Evolutionary conservation across 2,113 vertebrate species (phyloP).

Genomic region (Pseudolaguvia tuberculata): DNA sequence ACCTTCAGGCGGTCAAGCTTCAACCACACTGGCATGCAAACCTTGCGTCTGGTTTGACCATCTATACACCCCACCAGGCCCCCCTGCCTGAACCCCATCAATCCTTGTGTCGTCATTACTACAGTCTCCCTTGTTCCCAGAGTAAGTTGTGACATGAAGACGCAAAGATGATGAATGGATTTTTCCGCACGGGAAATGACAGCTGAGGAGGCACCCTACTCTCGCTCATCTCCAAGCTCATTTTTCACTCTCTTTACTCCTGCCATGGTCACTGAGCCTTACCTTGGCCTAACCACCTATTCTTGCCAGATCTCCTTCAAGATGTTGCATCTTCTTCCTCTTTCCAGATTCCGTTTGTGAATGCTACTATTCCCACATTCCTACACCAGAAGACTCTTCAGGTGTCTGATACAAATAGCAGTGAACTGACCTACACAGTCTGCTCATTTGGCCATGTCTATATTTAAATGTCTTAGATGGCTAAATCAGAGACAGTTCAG

Average conservation of each 20-base stretch:
- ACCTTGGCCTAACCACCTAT: conserved; percentile 39
- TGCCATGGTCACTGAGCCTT: conserved; percentile 53
- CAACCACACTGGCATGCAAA: conserved; percentile 43
- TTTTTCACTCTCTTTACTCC: conserved; percentile 60
- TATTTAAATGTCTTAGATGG: conserved; percentile 28
- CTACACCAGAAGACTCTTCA: conserved; percentile 26
- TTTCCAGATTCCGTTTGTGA: background rate
- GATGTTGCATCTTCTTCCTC: conserved; percentile 32
- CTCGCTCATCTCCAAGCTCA: conserved; percentile 61
- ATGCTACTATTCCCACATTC: conserved; percentile 25
- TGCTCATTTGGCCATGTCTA: conserved; percentile 34
- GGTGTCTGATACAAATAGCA: conserved; percentile 42
- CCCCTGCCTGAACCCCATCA: conserved; percentile 66
- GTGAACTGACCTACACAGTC: conserved; percentile 28
- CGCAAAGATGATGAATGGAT: conserved; percentile 71
- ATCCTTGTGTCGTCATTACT: conserved; percentile 70
- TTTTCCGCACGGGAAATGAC: conserved; percentile 67
- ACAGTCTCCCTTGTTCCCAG: conserved; percentile 65
- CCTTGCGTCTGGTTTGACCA: conserved; percentile 72
- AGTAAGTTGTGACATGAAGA: conserved; percentile 66
- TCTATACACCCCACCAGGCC: conserved; percentile 57
- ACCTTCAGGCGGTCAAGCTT: conserved; percentile 56
- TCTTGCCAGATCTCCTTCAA: conserved; percentile 36
- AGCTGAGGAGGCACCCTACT: conserved; percentile 62
- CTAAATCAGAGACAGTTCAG: conserved; percentile 7